Percentiles rank a stretch among this genome's conserved stretches.
phyloP scores from a whole-genome alignment of 2,888 invertebrate species.

The Osmoderma eremita region DNA sequence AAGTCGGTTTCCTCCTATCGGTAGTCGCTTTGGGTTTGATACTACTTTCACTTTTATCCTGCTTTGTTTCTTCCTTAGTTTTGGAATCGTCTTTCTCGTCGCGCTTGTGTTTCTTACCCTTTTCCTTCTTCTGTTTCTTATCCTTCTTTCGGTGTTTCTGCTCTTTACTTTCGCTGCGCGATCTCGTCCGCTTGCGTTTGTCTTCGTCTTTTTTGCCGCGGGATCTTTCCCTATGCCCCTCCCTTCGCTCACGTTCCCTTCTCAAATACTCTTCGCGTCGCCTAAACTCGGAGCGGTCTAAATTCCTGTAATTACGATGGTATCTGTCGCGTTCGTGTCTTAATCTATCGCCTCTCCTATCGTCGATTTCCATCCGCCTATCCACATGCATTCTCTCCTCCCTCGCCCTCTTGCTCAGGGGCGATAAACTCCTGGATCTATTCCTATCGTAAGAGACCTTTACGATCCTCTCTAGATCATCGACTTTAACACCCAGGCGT shows the following conservation, averaged over 20 bases:
- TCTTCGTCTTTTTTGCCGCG: conserved; percentile 43
- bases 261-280: conserved; percentile 32
- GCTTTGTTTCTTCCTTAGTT: conserved; percentile 57
- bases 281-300: conserved; percentile 44
- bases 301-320: conserved; percentile 49
- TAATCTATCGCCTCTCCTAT: conserved; percentile 53
- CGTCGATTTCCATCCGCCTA: conserved; percentile 56
- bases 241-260: conserved; percentile 50
- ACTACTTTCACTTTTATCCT: conserved; percentile 48
- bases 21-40: conserved; percentile 50
- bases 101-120: conserved; percentile 55
- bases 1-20: conserved; percentile 71
- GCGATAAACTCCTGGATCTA: conserved; percentile 65
- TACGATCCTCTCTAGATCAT: conserved; percentile 66
- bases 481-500: conserved; percentile 80
- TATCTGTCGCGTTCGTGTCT: conserved; percentile 52
- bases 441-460: conserved; percentile 65
- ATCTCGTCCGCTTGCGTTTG: conserved; percentile 52
- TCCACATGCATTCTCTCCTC: conserved; percentile 60
- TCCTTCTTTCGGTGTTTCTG: conserved; percentile 59
- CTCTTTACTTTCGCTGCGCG: conserved; percentile 54
- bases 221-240: conserved; percentile 51
- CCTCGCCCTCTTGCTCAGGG: conserved; percentile 61
- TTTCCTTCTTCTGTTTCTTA: conserved; percentile 65
- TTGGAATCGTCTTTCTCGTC: conserved; percentile 55